Evolutionary conservation across 2,888 invertebrate genomes (phyloP).

Genomic region (Yponomeuta sedellus): DNA sequence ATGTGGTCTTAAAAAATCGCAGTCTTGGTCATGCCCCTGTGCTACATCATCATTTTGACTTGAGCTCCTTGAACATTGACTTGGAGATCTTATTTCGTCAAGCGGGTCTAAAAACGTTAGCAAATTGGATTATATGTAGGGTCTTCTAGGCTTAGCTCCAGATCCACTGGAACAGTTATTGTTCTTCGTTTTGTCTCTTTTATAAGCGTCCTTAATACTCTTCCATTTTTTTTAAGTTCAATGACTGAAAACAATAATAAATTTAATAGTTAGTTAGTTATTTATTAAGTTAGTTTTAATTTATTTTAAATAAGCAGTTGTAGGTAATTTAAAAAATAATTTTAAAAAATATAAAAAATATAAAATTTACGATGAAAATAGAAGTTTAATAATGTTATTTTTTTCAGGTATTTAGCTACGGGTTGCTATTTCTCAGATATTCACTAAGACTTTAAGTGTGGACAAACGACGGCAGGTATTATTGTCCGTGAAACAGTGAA

Average conservation of each 20-base stretch:
- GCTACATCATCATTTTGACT: slow-evolving; percentile 15
- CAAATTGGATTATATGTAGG: slow-evolving; percentile 19
- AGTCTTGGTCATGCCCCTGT: not conserved
- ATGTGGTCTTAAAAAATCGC: slow-evolving; percentile 16
- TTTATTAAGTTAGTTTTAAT: too few species aligned
- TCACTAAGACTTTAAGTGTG: slow-evolving; percentile 6
- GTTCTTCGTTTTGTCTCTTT: slow-evolving; percentile 13
- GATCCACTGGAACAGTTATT: slow-evolving; percentile 15
- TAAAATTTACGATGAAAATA: too few species aligned
- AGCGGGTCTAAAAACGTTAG: slow-evolving; percentile 17
- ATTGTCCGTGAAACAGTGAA: not conserved
- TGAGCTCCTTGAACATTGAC: slow-evolving; percentile 10
- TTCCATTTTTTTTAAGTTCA: slow-evolving; percentile 13
- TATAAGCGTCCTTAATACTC: slow-evolving; percentile 10
- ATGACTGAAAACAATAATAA: not conserved
- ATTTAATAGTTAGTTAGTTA: not conserved
- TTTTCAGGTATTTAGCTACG: slow-evolving; percentile 3
- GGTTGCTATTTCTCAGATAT: slow-evolving; percentile 6
- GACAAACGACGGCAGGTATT: slow-evolving; percentile 4
- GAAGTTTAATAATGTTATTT: not conserved
- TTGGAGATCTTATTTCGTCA: slow-evolving; percentile 19
- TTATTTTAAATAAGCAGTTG: too few species aligned
- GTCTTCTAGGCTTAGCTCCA: slow-evolving; percentile 17
- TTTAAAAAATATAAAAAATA: too few species aligned
- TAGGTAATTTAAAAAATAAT: too few species aligned